A percentile compares a stretch with the other conserved stretches of the same genome.
These are phyloP conservation scores for Rattus norvegicus DNA, from an alignment of 2,113 vertebrate species.

Conservation along the genomic window DNA sequence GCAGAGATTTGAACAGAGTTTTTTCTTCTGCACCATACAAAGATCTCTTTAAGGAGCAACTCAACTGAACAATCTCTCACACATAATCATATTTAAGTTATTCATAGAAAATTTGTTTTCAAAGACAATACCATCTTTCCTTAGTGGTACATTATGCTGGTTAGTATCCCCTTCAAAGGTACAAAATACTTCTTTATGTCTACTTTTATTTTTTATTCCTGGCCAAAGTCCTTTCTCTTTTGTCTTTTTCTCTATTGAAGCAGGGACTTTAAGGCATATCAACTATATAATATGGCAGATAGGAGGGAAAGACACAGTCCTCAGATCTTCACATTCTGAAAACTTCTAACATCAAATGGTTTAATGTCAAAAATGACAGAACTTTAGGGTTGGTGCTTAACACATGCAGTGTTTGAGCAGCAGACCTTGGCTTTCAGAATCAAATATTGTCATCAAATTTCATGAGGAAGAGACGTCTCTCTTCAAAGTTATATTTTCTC, in stretches of 20 bases:
- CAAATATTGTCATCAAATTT: slow-evolving; percentile 65
- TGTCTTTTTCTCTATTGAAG: slow-evolving; percentile 34
- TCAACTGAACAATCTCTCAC: not conserved
- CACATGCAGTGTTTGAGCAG: not conserved
- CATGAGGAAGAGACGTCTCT: slow-evolving; percentile 51
- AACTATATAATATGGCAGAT: not conserved
- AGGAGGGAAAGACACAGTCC: not conserved
- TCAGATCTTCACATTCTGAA: not conserved
- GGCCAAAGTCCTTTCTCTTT: slow-evolving; percentile 40
- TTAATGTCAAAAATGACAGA: not conserved
- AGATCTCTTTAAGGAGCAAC: not conserved
- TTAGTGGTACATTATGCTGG: not conserved
- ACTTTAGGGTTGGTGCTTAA: not conserved
- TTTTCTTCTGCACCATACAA: not conserved
- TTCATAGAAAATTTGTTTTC: slow-evolving; percentile 18
- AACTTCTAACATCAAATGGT: not conserved
- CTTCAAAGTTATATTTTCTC: slow-evolving; percentile 72
- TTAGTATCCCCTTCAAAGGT: not conserved
- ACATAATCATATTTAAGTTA: not conserved
- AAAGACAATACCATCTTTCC: not conserved
- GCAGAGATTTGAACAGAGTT: not conserved
- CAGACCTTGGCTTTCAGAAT: slow-evolving; percentile 25
- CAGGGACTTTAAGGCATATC: not conserved
- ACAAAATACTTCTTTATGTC: not conserved
- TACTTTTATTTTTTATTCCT: not conserved